Percentiles rank a stretch among this genome's conserved stretches.
Conservation (phyloP, 1,140 invertebrate genomes). For the Varroa destructor region DNA sequence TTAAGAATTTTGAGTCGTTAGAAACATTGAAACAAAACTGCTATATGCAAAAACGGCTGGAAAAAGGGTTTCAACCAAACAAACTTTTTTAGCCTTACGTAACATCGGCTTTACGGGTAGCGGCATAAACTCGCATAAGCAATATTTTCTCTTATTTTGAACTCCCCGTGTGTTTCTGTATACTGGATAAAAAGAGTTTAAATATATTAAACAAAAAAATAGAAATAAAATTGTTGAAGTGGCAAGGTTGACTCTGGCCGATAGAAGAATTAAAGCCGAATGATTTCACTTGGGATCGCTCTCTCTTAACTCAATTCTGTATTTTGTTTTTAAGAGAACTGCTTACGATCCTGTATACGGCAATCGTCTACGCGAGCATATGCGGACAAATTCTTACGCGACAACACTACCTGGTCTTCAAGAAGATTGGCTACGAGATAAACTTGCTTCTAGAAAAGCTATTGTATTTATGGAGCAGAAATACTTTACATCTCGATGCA, state of each 20-base stretch:
- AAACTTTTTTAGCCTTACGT: too few species aligned
- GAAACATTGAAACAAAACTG: too few species aligned
- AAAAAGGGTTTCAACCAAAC: too few species aligned
- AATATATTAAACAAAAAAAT: not conserved
- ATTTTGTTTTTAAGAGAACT: constrained; percentile 15
- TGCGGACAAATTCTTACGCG: constrained; percentile 11
- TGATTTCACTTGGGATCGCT: not conserved
- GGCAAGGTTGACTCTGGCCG: too few species aligned
- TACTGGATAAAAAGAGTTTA: not conserved
- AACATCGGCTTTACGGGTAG: too few species aligned
- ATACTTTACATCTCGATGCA: constrained; percentile 10
- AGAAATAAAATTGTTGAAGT: too few species aligned
- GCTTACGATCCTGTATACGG: constrained; percentile 19
- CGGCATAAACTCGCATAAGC: too few species aligned
- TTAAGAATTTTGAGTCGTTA: too few species aligned
- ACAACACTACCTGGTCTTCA: constrained; percentile 13
- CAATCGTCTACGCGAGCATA: not conserved
- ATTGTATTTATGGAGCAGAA: constrained; percentile 26
- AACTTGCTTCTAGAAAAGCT: not conserved
- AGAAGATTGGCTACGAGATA: constrained; percentile 13
- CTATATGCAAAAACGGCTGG: too few species aligned
- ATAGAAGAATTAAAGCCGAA: too few species aligned
- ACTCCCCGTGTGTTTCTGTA: too few species aligned
- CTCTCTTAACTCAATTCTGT: not conserved
- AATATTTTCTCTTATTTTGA: too few species aligned